Percentiles rank a stretch among this genome's conserved stretches.
Evolutionary conservation across 2,888 invertebrate genomes (phyloP).

Genomic region (Steinernema hermaphroditum): DNA sequence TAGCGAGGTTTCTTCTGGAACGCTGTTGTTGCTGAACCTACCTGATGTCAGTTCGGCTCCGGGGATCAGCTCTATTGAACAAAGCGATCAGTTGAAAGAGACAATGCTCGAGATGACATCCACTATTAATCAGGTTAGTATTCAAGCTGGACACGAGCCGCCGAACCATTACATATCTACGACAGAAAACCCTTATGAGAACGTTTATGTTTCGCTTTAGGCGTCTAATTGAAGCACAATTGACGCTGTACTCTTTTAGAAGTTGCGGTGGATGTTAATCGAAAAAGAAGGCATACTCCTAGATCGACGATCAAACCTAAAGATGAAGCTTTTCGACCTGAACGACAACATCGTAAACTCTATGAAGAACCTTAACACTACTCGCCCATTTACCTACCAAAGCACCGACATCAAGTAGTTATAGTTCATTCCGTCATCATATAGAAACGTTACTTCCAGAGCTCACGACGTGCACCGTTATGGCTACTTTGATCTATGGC

Average conservation of each 20-base stretch:
- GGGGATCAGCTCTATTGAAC: slow-evolving; percentile 53
- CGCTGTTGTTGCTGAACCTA: slow-evolving; percentile 50
- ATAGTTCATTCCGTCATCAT: not conserved
- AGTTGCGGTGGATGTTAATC: slow-evolving; percentile 15
- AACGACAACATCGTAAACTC: slow-evolving; percentile 52
- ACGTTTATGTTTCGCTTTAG: no score
- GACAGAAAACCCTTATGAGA: no score
- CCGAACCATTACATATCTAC: no score
- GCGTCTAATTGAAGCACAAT: no score
- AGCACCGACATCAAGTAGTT: slow-evolving; percentile 46
- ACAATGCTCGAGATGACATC: slow-evolving; percentile 46
- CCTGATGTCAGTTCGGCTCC: slow-evolving; percentile 53
- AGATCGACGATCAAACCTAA: slow-evolving; percentile 24
- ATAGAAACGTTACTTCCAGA: slow-evolving; percentile 36
- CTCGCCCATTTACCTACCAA: slow-evolving; percentile 58
- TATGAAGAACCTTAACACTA: slow-evolving; percentile 52
- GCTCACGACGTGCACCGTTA: slow-evolving; percentile 49
- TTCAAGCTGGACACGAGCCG: no score
- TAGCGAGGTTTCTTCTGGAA: slow-evolving; percentile 47
- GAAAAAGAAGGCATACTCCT: slow-evolving; percentile 7
- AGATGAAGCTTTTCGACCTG: slow-evolving; percentile 48
- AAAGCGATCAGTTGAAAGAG: slow-evolving; percentile 45
- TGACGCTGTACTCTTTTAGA: no score
- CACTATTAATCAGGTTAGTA: slow-evolving; percentile 48
- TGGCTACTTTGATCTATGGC: slow-evolving; percentile 59